These are phyloP conservation scores for Lucilia sericata DNA, from an alignment of 1,140 invertebrate genomes.

Conservation along the genomic window DNA sequence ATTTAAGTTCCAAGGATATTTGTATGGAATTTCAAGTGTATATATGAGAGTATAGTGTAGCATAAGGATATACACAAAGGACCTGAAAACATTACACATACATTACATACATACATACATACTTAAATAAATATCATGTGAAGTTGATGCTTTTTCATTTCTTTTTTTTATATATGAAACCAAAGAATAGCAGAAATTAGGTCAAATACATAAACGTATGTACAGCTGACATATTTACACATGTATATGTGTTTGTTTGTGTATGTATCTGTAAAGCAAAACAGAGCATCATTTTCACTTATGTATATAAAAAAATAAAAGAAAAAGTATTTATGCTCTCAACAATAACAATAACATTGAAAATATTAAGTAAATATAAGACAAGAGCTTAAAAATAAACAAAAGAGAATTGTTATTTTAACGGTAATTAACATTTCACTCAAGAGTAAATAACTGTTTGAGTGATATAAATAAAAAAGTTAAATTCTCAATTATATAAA, in stretches of 20 bases:
- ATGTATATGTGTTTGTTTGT: too few species aligned
- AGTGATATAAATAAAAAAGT: too few species aligned
- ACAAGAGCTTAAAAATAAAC: too few species aligned
- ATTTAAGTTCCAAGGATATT: background rate
- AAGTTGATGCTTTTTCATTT: background rate
- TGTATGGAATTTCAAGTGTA: constrained; percentile 19
- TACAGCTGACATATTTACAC: background rate
- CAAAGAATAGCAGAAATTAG: background rate
- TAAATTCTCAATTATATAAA: too few species aligned
- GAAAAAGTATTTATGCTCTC: background rate
- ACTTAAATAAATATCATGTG: background rate
- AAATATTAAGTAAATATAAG: too few species aligned
- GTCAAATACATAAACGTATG: background rate
- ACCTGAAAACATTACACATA: background rate
- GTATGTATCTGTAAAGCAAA: background rate
- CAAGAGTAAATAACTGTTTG: too few species aligned
- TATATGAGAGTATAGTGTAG: background rate
- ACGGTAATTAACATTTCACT: too few species aligned
- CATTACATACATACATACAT: too few species aligned
- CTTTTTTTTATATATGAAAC: background rate
- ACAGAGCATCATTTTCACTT: background rate
- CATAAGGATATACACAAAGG: background rate
- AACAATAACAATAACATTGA: background rate
- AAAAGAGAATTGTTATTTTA: too few species aligned
- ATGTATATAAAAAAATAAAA: background rate